Evolutionary conservation across 1,140 invertebrate species (phyloP).

Genomic region (Drosophila miranda): DNA sequence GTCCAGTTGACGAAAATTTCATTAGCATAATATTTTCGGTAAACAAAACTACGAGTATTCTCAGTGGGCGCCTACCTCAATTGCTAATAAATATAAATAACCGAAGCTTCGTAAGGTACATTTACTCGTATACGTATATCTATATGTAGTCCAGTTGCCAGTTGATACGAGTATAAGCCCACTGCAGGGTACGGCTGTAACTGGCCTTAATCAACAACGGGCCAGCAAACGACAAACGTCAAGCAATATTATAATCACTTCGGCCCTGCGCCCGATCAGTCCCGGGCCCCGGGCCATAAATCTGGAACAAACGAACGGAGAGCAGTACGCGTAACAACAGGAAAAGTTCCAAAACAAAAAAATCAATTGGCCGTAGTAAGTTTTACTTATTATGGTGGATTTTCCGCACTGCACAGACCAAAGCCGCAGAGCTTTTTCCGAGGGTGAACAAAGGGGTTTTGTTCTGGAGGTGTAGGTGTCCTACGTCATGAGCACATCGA

Average conservation of each 20-base stretch:
- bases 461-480: background rate
- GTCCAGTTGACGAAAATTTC: constrained; percentile 4
- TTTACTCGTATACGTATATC: background rate
- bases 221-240: constrained; percentile 43
- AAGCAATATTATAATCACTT: constrained; percentile 60
- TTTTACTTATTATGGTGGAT: constrained; percentile 41
- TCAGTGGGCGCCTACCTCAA: constrained; percentile 44
- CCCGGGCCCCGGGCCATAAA: constrained; percentile 34
- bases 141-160: constrained; percentile 16
- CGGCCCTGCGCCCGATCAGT: constrained; percentile 18
- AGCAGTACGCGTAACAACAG: constrained; percentile 1
- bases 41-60: constrained; percentile 31
- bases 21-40: constrained; percentile 18
- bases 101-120: background rate
- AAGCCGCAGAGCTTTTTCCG: too few relatives aligned
- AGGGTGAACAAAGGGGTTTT: too few relatives aligned
- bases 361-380: constrained; percentile 59
- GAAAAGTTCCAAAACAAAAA: constrained; percentile 7
- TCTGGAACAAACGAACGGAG: constrained; percentile 24
- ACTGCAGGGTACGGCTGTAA: constrained; percentile 27
- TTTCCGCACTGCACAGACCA: constrained; percentile 9
- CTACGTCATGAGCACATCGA: constrained; percentile 44
- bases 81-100: constrained; percentile 44
- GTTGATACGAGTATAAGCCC: constrained; percentile 26
- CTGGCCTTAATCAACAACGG: constrained; percentile 47